phyloP scores from a whole-genome alignment of 2,113 vertebrate species.

The Jacana jacana region DNA sequence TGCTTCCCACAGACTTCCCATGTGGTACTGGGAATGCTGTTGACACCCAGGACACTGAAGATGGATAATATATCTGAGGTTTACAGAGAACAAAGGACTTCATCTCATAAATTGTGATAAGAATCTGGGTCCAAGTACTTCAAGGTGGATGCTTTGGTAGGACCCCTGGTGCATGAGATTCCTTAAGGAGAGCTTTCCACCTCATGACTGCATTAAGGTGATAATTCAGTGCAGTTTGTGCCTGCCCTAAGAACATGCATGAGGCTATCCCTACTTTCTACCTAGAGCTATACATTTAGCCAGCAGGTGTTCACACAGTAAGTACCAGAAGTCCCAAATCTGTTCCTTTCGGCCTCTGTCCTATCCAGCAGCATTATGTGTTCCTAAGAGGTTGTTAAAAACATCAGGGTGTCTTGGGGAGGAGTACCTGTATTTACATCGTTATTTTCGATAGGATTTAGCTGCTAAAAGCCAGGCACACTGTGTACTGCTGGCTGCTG shows the following conservation, averaged over 20 bases:
- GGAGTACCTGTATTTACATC: not conserved
- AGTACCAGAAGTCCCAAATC: not conserved
- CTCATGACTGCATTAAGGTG: not conserved
- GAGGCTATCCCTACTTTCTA: not conserved
- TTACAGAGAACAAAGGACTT: not conserved
- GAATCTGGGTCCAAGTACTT: not conserved
- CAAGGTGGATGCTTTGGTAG: not conserved
- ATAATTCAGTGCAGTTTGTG: not conserved
- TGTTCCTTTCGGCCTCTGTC: not conserved
- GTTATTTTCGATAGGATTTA: conserved; percentile 39
- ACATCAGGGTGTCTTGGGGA: not conserved
- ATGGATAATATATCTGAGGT: not conserved
- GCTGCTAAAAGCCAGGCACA: conserved; percentile 23
- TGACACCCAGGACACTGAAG: not conserved
- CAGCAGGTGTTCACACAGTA: not conserved
- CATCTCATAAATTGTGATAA: not conserved
- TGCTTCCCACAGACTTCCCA: not conserved
- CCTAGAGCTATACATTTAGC: not conserved
- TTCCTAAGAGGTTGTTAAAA: conserved; percentile 14
- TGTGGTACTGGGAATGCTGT: not conserved
- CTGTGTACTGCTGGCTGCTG: not conserved
- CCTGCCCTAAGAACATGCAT: not conserved
- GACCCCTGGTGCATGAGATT: not conserved
- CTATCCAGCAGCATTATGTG: not conserved
- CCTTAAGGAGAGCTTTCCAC: not conserved